Evolutionary conservation across 2,113 vertebrate genomes (phyloP), one percentile per base, ranked within the genome.

Genomic region (Edolisoma coerulescens): DNA sequence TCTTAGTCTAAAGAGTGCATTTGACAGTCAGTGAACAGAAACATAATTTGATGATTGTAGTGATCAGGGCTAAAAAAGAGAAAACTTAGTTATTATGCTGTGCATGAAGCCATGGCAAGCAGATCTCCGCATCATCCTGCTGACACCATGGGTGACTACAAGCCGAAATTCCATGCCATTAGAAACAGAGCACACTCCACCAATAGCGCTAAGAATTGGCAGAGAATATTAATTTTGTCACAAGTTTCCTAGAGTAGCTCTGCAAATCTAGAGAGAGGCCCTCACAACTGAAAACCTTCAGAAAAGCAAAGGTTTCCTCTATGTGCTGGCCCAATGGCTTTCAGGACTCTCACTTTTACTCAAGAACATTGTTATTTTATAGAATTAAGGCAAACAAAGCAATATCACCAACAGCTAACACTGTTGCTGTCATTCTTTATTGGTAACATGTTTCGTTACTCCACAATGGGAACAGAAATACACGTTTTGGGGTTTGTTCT

Each of bases 401-500:
- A 67, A 0, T 37, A 49, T 14, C 52, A 67, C 13, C 35, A 67
- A 60, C 30, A 79, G n/a, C 22, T 74, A 52, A 27, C 19, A 45
- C 11, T 5, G 6, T 3, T 69, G 33, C 69, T 84, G 27, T 42
- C 42, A 33, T 32, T 56, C 28, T n/a, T 71, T 16, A 54, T 0
- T 5, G 8, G 27, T 9, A 52, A 24, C 0, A 0, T 5, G 7
- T 10, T 91, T 57, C 45, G 16, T 23, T 53, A 53, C 3, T 10
- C 50, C 16, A 70, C 32, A 56, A 87, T 59, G 2, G 11, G 15
- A 74, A 44, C 0, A 53, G 11, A 61, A 44, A 52, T 28, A 32
- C 5, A 41, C 0, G 0, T 14, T 45, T 45, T 16, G 24, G 16
- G 13, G 5, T 10, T 16, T 33, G 35, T 4, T 22, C 50, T 39